Evolutionary conservation across 1,140 invertebrate genomes (phyloP).

Genomic region (Thrips palmi): DNA sequence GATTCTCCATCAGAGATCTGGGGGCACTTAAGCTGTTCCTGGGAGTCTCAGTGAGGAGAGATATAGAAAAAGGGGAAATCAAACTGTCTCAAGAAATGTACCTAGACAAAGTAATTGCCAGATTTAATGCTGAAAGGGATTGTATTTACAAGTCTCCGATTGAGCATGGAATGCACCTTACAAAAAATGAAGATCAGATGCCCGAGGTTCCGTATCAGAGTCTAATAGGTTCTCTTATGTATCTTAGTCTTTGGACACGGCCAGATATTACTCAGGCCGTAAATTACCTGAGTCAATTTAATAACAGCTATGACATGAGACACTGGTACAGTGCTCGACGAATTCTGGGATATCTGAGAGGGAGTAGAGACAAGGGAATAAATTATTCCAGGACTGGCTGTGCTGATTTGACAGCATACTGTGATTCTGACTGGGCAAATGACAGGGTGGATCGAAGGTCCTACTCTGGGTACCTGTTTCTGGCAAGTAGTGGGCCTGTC

Average conservation of each 20-base stretch:
- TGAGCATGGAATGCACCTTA: slow-evolving; percentile 3
- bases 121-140: slow-evolving; percentile 10
- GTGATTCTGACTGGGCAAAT: slow-evolving; percentile 22
- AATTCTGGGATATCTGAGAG: slow-evolving; percentile 24
- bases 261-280: slow-evolving; percentile 23
- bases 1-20: slow-evolving; percentile 15
- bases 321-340: slow-evolving; percentile 26
- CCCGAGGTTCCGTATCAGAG: slow-evolving; percentile 12
- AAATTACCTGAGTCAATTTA: slow-evolving; percentile 24
- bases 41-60: slow-evolving; percentile 9
- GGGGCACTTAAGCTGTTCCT: slow-evolving; percentile 17
- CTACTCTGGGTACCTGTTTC: slow-evolving; percentile 16
- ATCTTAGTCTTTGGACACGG: slow-evolving; percentile 19
- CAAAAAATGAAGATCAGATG: slow-evolving; percentile 10
- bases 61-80: background rate
- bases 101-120: slow-evolving; percentile 6
- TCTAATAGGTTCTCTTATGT: slow-evolving; percentile 18
- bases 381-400: slow-evolving; percentile 4
- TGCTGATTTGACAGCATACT: too few species aligned
- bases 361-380: slow-evolving; percentile 17
- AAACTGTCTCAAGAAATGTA: slow-evolving; percentile 7
- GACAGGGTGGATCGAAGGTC: slow-evolving; percentile 19
- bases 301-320: slow-evolving; percentile 17
- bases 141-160: slow-evolving; percentile 6
- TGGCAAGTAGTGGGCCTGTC: slow-evolving; percentile 14